A percentile compares a stretch with the other conserved stretches of the same genome.
Conservation (phyloP, 2,888 invertebrate species). For the Drosophila basisetae region DNA sequence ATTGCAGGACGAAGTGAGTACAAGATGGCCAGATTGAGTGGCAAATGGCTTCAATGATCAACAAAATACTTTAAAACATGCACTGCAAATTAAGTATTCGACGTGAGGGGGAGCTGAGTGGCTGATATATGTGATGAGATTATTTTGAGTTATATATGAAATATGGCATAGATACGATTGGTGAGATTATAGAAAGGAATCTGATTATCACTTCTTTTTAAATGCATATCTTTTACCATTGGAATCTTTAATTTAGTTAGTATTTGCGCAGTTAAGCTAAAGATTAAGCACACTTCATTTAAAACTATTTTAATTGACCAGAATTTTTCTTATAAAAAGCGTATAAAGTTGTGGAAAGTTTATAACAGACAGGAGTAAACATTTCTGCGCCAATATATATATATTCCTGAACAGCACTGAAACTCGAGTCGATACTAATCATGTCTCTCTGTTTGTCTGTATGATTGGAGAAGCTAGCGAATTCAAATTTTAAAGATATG, state of each 20-base stretch:
- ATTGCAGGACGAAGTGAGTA: constrained; percentile 86
- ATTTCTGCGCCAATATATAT: neutral
- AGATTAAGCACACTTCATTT: too few species aligned
- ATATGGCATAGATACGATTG: neutral
- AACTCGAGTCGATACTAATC: neutral
- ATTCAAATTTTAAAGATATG: neutral
- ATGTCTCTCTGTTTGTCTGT: neutral
- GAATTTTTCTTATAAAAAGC: neutral
- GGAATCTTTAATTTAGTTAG: neutral
- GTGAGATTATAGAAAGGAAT: too few species aligned
- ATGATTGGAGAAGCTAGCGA: neutral
- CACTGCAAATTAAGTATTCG: neutral
- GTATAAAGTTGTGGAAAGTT: too few species aligned
- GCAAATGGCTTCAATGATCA: neutral
- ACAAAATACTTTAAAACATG: neutral
- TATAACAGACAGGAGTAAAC: neutral
- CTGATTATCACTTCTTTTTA: neutral
- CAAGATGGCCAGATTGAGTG: neutral
- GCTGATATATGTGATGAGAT: neutral
- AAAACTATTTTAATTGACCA: neutral
- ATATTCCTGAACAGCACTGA: neutral
- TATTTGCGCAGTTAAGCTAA: neutral
- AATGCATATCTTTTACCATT: too few species aligned
- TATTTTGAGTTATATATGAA: neutral
- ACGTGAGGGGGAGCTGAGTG: neutral